Evolutionary conservation across 2,888 invertebrate species (phyloP), one percentile per base, ranked within the genome.

Genomic region (Glyphotaelius pellucidus): DNA sequence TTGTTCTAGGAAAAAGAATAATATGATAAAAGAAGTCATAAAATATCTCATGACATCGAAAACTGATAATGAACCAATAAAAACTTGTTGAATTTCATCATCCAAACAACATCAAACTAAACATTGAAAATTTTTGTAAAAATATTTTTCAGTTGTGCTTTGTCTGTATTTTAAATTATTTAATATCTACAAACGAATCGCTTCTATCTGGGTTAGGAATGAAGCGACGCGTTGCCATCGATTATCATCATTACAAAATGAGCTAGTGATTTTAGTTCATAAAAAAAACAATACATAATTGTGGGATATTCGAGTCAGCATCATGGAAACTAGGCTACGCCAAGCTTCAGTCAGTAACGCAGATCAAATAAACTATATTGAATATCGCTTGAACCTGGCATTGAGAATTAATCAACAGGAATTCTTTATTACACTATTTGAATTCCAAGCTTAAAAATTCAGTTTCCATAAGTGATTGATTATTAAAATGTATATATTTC

Each of bases 221-320:
- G 30, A 86, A 30, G 47, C 47, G 35, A 38, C 86, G 42, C 81
- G 32, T 30, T 5, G 31, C 38, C 52, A 87, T 87, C 67, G 87
- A 87, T 87, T 87, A 79, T 79, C 52, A 80, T 80, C 79, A 89
- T 79, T 35, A 80, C 67, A 89, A 35, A 79, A 35, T 79, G 30
- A 12, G 79, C 35, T 35, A 25, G 67, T 89, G 88, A n/a, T 67
- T 89, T 79, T 89, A 30, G 47, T 47, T 30, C 86, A 86, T 42
- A 35, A 35, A 67, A n/a, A 88, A 89, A 89, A 89, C 88, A 89
- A 89, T 89, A 80, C 88, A 89, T 89, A 89, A 89, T 89, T 89
- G 88, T 89, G 88, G 80, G 88, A 89, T 89, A 79, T 89, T 89
- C 7, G 86, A 35, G 42, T 67, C 67, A 25, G 38, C 32, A 79